These are phyloP conservation scores for Phytoseiulus persimilis DNA, from an alignment of 2,888 invertebrate species.

Conservation along the genomic window DNA sequence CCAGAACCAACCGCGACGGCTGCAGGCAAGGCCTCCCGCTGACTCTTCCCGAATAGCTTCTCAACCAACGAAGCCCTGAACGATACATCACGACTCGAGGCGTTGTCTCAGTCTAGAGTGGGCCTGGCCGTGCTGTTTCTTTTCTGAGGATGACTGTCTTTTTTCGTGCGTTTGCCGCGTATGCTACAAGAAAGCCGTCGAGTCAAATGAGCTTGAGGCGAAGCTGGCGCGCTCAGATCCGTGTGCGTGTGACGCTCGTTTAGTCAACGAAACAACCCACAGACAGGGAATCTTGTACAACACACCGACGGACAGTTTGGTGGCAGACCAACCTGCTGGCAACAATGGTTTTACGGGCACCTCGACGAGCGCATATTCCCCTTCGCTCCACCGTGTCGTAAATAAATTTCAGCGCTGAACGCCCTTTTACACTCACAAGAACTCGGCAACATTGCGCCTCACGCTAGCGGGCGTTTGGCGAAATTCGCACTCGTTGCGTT, in stretches of 20 bases:
- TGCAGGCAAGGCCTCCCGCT: too few species aligned
- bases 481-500: background rate
- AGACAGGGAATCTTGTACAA: background rate
- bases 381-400: background rate
- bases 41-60: too few species aligned
- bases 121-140: too few species aligned
- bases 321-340: background rate
- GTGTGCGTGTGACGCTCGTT: background rate
- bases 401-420: background rate
- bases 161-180: too few species aligned
- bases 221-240: too few species aligned
- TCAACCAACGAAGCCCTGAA: too few species aligned
- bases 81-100: too few species aligned
- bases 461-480: background rate
- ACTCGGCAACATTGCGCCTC: background rate
- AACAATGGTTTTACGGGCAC: background rate
- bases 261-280: background rate
- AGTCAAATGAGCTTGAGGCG: too few species aligned
- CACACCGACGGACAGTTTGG: background rate
- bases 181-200: too few species aligned
- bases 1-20: too few species aligned
- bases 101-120: too few species aligned
- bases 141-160: too few species aligned
- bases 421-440: background rate
- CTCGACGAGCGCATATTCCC: background rate